Conservation (phyloP, 2,113 vertebrate genomes). For the Phycodurus eques region DNA sequence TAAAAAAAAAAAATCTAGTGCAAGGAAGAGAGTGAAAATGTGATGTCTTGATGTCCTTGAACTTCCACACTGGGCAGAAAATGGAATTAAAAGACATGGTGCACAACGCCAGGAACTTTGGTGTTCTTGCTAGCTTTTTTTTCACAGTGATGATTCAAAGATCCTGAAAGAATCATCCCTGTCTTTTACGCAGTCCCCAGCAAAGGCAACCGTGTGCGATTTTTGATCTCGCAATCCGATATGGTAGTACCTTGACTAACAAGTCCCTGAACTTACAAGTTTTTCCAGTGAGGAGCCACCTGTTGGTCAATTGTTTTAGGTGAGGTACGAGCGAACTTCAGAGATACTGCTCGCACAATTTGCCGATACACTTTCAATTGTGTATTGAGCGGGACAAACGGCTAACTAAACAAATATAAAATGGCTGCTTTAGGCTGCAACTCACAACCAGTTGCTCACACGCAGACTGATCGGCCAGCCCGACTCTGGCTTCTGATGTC, state of each 20-base stretch:
- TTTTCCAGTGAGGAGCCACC: too few relatives aligned
- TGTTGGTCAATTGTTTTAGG: too few relatives aligned
- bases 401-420: too few relatives aligned
- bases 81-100: not conserved
- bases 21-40: constrained; percentile 18
- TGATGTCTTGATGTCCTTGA: constrained; percentile 32
- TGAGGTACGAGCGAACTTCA: too few relatives aligned
- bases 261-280: not conserved
- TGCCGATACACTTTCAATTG: too few relatives aligned
- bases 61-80: constrained; percentile 1
- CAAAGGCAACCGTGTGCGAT: not conserved
- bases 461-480: too few relatives aligned
- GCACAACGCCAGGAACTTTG: not conserved
- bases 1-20: constrained; percentile 18
- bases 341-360: too few relatives aligned
- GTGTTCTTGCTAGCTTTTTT: not conserved
- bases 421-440: too few relatives aligned
- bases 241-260: not conserved
- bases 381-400: too few relatives aligned
- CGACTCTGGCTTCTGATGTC: too few relatives aligned
- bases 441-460: too few relatives aligned
- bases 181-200: not conserved
- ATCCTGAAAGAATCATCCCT: too few relatives aligned
- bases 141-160: not conserved
- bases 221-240: not conserved